These are phyloP conservation scores for Malurus leucopterus DNA, from an alignment of 2,797 vertebrate species.

Conservation along the genomic window DNA sequence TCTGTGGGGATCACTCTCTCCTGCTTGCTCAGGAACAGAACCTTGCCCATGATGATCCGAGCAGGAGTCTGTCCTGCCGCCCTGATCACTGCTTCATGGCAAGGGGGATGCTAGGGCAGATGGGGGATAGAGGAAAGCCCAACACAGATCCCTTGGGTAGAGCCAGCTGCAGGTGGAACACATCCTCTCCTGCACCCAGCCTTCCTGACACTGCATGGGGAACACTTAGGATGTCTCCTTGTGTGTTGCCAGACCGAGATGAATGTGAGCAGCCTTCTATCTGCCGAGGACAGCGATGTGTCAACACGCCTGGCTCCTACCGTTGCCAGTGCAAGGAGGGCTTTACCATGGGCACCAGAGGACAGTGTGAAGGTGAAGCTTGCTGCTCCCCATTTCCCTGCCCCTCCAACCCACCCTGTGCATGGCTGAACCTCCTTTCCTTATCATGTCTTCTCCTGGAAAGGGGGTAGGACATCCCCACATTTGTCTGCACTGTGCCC, in stretches of 20 bases:
- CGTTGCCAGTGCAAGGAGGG: conserved; percentile 84
- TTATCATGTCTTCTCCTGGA: neutral
- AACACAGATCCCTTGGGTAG: neutral
- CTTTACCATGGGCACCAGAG: conserved; percentile 78
- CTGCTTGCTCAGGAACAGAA: neutral
- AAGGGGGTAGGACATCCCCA: neutral
- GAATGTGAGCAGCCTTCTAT: conserved; percentile 84
- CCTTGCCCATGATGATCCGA: neutral
- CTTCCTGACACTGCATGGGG: neutral
- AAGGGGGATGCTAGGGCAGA: neutral
- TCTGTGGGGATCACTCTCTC: neutral
- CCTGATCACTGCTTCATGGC: neutral
- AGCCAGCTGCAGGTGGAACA: neutral
- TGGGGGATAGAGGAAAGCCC: neutral
- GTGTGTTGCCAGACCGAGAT: conserved; percentile 78
- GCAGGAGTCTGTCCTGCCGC: neutral
- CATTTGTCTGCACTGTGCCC: neutral
- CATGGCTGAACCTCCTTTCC: neutral
- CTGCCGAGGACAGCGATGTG: conserved; percentile 79
- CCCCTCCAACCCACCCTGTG: neutral
- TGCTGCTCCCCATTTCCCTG: neutral
- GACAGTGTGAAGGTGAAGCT: conserved; percentile 84
- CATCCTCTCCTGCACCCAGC: neutral
- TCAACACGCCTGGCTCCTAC: conserved; percentile 89
- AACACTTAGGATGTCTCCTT: neutral